A percentile compares a stretch with the other conserved stretches of the same genome.
Evolutionary conservation across 1,140 invertebrate genomes (phyloP).

Genomic region (Achatina immaculata): DNA sequence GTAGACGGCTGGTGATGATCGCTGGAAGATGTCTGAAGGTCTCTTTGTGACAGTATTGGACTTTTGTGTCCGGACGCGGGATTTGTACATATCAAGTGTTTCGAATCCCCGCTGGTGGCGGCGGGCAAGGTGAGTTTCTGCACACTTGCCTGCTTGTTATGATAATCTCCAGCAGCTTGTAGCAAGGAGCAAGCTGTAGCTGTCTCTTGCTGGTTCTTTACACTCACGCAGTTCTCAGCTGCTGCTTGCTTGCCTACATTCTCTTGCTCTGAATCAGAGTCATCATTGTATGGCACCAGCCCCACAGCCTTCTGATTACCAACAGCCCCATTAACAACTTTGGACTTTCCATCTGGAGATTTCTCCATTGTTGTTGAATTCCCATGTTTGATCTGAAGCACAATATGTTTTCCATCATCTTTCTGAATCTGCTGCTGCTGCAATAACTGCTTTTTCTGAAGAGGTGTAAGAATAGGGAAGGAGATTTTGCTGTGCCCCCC

Average conservation of each 20-base stretch:
- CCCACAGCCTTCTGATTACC: slow-evolving; percentile 29
- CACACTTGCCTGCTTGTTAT: background rate
- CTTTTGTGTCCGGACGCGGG: background rate
- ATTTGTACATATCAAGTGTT: background rate
- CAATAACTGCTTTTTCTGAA: slow-evolving; percentile 35
- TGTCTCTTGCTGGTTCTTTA: slow-evolving; percentile 8
- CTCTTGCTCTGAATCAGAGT: slow-evolving; percentile 66
- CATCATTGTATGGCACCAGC: slow-evolving; percentile 68
- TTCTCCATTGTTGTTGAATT: slow-evolving; percentile 62
- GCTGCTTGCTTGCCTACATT: background rate
- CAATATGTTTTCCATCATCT: slow-evolving; percentile 51
- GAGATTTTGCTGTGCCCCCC: slow-evolving; percentile 48
- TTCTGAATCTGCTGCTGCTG: slow-evolving; percentile 22
- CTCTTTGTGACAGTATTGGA: background rate
- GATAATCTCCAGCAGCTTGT: background rate
- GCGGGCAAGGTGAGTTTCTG: background rate
- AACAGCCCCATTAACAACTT: slow-evolving; percentile 48
- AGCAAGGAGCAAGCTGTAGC: background rate
- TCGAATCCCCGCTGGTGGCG: background rate
- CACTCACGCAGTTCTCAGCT: background rate
- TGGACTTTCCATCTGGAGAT: slow-evolving; percentile 59
- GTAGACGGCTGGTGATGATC: background rate
- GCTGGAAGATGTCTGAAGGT: background rate
- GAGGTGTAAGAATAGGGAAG: slow-evolving; percentile 55
- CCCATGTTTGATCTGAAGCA: slow-evolving; percentile 70